Evolutionary conservation across 1,140 invertebrate species (phyloP).

Genomic region (Pemphigus obesinymphae): DNA sequence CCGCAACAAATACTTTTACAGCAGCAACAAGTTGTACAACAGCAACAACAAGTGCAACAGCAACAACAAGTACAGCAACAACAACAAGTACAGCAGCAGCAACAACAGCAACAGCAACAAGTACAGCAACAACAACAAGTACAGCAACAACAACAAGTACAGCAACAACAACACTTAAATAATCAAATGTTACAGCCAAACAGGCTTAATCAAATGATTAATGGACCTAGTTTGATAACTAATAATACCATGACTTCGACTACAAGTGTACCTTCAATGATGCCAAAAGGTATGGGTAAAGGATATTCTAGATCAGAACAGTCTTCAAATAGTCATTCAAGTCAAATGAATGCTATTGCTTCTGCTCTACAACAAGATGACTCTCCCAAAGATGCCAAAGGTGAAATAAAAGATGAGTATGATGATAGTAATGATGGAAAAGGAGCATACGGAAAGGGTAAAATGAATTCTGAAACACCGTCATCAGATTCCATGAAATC

Average conservation of each 20-base stretch:
- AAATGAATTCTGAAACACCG: slow-evolving; percentile 27
- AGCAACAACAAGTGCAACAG: slow-evolving; percentile 49
- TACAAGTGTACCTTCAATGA: slow-evolving; percentile 21
- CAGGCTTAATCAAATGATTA: slow-evolving; percentile 17
- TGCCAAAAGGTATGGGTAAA: slow-evolving; percentile 26
- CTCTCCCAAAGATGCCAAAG: slow-evolving; percentile 32
- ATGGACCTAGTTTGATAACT: slow-evolving; percentile 11
- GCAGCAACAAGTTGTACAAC: background rate
- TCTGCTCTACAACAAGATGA: slow-evolving; percentile 36
- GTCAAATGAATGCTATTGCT: slow-evolving; percentile 40
- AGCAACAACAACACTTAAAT: slow-evolving; percentile 47
- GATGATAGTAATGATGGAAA: slow-evolving; percentile 38
- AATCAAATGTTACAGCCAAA: slow-evolving; percentile 37
- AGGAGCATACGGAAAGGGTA: slow-evolving; percentile 37
- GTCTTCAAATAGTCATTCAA: slow-evolving; percentile 31
- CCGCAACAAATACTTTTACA: slow-evolving; percentile 35
- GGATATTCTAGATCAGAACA: slow-evolving; percentile 22
- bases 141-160: slow-evolving; percentile 56
- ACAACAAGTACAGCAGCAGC: slow-evolving; percentile 47
- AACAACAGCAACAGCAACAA: slow-evolving; percentile 49
- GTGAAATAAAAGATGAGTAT: slow-evolving; percentile 32
- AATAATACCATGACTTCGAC: background rate
- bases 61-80: slow-evolving; percentile 42
- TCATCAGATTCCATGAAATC: slow-evolving; percentile 1
- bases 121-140: slow-evolving; percentile 49